A percentile compares a stretch with the other conserved stretches of the same genome.
phyloP scores from a whole-genome alignment of 2,113 vertebrate genomes.

The Glareola pratincola region DNA sequence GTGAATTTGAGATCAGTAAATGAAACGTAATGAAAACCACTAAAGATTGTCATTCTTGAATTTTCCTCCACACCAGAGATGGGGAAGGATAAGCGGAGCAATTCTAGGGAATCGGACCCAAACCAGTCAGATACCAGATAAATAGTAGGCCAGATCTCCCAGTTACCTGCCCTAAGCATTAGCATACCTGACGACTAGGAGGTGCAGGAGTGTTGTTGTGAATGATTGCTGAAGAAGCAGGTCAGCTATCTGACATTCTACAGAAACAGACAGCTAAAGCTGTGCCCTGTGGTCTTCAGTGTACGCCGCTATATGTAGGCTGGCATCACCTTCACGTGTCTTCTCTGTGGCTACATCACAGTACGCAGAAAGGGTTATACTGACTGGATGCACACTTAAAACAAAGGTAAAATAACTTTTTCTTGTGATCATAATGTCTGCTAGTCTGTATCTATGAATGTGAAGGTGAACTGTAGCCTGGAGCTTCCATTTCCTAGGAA shows the following conservation, averaged over 20 bases:
- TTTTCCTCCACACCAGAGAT: not conserved
- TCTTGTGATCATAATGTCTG: not conserved
- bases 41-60: not conserved
- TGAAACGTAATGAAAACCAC: not conserved
- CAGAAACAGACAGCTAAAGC: not conserved
- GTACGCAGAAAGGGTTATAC: not conserved
- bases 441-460: not conserved
- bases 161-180: not conserved
- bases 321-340: not conserved
- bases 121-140: not conserved
- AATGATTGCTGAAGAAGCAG: not conserved
- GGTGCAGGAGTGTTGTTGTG: not conserved
- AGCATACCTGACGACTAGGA: not conserved
- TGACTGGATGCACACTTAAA: not conserved
- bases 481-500: conserved; percentile 3
- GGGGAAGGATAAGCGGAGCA: not conserved
- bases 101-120: not conserved
- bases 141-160: not conserved
- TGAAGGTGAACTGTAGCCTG: conserved; percentile 47
- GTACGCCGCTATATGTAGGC: not conserved
- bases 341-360: not conserved
- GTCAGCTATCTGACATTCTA: not conserved
- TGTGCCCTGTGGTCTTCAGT: not conserved
- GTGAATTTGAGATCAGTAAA: not conserved
- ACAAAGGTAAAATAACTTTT: not conserved